Evolutionary conservation across 2,113 vertebrate species (phyloP).

Genomic region (Forbesichthys agassizii): DNA sequence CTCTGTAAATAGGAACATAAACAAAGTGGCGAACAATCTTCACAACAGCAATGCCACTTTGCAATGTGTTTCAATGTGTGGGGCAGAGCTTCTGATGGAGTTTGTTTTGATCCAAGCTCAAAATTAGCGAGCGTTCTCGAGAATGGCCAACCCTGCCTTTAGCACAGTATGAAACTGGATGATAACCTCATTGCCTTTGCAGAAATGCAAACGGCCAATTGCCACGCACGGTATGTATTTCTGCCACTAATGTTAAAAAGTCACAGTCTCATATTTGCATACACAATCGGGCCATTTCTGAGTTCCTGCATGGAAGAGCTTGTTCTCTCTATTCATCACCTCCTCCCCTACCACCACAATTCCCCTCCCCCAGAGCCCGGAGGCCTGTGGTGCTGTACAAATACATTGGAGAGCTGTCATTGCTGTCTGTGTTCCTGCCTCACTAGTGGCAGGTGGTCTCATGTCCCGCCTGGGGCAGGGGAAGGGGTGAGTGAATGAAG

Average conservation of each 20-base stretch:
- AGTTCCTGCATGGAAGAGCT: conserved; percentile 8
- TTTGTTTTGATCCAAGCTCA: too few relatives aligned
- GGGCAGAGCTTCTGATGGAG: too few relatives aligned
- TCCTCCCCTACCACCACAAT: not conserved
- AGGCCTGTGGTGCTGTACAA: conserved; percentile 46
- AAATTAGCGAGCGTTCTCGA: conserved; percentile 4
- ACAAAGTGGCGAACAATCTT: too few relatives aligned
- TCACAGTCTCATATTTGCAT: conserved; percentile 38
- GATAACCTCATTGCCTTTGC: conserved; percentile 8
- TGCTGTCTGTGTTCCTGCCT: conserved; percentile 57
- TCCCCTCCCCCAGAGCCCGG: conserved; percentile 25
- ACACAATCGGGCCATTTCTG: conserved; percentile 35
- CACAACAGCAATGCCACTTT: too few relatives aligned
- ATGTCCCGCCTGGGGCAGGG: conserved; percentile 60
- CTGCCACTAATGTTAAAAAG: conserved; percentile 28
- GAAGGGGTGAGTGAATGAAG: conserved; percentile 27
- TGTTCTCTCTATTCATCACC: conserved; percentile 4
- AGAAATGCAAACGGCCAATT: conserved; percentile 44
- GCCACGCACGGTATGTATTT: conserved; percentile 19
- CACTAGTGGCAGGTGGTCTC: conserved; percentile 69
- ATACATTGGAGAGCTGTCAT: conserved; percentile 72
- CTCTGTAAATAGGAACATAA: too few relatives aligned
- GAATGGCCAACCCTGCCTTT: not conserved
- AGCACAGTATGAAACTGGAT: not conserved
- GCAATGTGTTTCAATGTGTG: too few relatives aligned